These are phyloP conservation scores for Druceiella hillmani DNA, from an alignment of 2,888 invertebrate species.

Conservation along the genomic window DNA sequence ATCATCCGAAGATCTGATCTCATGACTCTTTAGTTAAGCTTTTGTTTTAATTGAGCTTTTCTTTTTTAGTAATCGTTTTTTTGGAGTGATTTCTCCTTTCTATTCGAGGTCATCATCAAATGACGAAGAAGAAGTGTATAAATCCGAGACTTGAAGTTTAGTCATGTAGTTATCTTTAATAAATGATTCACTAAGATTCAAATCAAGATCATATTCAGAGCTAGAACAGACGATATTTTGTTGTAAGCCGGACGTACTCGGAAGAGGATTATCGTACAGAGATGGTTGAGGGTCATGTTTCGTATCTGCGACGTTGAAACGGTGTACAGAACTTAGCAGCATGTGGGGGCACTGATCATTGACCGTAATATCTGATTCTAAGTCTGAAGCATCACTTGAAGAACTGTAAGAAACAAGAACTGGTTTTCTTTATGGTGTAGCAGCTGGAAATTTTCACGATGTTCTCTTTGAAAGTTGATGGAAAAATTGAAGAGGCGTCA, in stretches of 20 bases:
- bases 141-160: constrained; percentile 22
- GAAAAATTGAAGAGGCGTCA: no score
- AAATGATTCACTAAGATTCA: constrained; percentile 24
- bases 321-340: constrained; percentile 20
- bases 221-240: constrained; percentile 20
- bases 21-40: no score
- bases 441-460: no score
- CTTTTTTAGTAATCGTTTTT: constrained; percentile 21
- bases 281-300: constrained; percentile 23
- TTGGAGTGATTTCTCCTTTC: constrained; percentile 21
- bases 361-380: no score
- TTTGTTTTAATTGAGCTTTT: constrained; percentile 14
- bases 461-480: no score
- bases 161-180: constrained; percentile 19
- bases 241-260: constrained; percentile 22
- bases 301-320: constrained; percentile 19
- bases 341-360: no score
- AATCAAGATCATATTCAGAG: constrained; percentile 23
- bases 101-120: constrained; percentile 19
- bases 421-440: no score
- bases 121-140: constrained; percentile 23
- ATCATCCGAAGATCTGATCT: constrained; percentile 20
- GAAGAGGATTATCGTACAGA: constrained; percentile 24
- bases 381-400: no score
- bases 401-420: no score